Evolutionary conservation across 2,888 invertebrate species (phyloP).

Genomic region (Drosophila mercatorum): DNA sequence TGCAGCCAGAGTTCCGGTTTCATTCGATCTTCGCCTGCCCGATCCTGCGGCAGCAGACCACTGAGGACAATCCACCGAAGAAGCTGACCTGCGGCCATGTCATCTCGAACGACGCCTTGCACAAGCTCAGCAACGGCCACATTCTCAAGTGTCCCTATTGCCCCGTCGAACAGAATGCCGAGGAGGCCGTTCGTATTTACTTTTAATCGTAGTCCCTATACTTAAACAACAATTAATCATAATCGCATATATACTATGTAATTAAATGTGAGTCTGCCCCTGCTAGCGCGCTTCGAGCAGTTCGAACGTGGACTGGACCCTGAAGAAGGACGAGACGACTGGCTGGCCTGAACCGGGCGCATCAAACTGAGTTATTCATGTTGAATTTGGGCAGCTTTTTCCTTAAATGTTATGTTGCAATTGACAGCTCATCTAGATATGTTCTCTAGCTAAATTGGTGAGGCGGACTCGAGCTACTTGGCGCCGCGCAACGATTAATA

Average conservation of each 20-base stretch:
- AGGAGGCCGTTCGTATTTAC: conserved; percentile 95
- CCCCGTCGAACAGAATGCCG: conserved; percentile 97
- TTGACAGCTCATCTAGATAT: conserved; percentile 37
- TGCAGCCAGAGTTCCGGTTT: conserved; percentile 95
- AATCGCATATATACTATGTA: conserved; percentile 18
- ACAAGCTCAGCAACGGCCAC: conserved; percentile 95
- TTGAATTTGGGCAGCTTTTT: conserved; percentile 30
- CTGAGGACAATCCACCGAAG: conserved; percentile 98
- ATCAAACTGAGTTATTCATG: neutral
- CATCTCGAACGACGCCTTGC: conserved; percentile 98
- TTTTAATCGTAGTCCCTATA: conserved; percentile 87
- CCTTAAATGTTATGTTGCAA: conserved; percentile 34
- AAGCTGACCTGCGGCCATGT: conserved; percentile 98
- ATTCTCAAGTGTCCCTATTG: conserved; percentile 99
- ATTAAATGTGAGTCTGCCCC: conserved; percentile 40
- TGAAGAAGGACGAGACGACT: neutral
- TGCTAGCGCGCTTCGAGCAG: conserved; percentile 4
- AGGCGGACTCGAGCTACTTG: conserved; percentile 49
- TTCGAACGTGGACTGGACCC: conserved; percentile 8
- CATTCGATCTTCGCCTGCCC: conserved; percentile 99
- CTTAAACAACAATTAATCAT: conserved; percentile 24
- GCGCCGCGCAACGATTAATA: conserved; percentile 35
- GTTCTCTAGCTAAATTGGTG: conserved; percentile 64
- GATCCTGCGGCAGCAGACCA: conserved; percentile 97
- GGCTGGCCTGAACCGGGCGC: conserved; percentile 6